These are phyloP conservation scores for Microctonus brassicae DNA, from an alignment of 2,888 invertebrate genomes.

Conservation along the genomic window DNA sequence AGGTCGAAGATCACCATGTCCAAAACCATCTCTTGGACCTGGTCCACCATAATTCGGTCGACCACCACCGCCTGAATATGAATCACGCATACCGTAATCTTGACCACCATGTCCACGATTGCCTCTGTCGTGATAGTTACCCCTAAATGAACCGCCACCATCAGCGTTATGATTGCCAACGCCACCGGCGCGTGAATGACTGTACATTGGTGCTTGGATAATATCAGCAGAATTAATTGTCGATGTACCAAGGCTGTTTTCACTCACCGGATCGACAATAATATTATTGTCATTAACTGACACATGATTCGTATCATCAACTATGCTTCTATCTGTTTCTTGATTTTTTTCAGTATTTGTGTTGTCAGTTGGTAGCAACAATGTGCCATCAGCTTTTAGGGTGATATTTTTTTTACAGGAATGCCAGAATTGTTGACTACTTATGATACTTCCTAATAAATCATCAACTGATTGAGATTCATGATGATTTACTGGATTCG, in stretches of 20 bases:
- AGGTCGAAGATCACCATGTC: conserved; percentile 57
- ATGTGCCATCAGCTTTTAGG: conserved; percentile 75
- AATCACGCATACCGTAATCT: conserved; percentile 70
- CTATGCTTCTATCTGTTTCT: conserved; percentile 49
- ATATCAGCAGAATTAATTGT: conserved; percentile 56
- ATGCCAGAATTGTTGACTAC: conserved; percentile 79
- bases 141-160: conserved; percentile 57
- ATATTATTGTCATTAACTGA: conserved; percentile 49
- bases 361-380: conserved; percentile 71
- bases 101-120: conserved; percentile 59
- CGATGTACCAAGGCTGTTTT: background rate
- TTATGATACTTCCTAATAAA: conserved; percentile 79
- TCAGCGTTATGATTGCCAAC: conserved; percentile 63
- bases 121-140: conserved; percentile 58
- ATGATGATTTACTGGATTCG: conserved; percentile 41
- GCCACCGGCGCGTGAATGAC: conserved; percentile 73
- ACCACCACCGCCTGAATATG: conserved; percentile 62
- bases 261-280: background rate
- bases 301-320: conserved; percentile 56
- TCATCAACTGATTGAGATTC: conserved; percentile 66
- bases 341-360: conserved; percentile 50
- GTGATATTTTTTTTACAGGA: conserved; percentile 74
- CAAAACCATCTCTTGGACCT: conserved; percentile 53
- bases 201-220: conserved; percentile 76
- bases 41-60: conserved; percentile 63